These are phyloP conservation scores for Zoanthus sansibaricus DNA, from an alignment of 92 coral and sea anemone genomes.

Conservation along the genomic window DNA sequence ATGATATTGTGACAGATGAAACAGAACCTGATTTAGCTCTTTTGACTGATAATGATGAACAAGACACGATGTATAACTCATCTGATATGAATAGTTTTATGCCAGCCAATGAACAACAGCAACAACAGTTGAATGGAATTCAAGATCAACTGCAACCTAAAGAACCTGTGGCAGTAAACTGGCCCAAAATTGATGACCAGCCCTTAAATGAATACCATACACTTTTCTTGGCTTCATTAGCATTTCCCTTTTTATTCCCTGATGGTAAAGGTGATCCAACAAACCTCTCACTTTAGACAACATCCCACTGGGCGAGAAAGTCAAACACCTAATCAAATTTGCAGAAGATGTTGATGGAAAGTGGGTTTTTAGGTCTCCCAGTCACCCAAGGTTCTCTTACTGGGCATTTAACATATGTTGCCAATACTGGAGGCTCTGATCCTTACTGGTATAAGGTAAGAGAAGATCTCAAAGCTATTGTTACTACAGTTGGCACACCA, in stretches of 20 bases:
- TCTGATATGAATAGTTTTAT: slow-evolving; percentile 61
- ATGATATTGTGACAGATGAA: slow-evolving; percentile 58
- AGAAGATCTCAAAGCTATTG: slow-evolving; percentile 65
- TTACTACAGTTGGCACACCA: slow-evolving; percentile 61
- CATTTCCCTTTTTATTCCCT: slow-evolving; percentile 74
- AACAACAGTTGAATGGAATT: slow-evolving; percentile 54
- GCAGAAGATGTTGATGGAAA: slow-evolving; percentile 59
- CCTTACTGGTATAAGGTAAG: slow-evolving; percentile 60
- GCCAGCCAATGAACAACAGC: slow-evolving; percentile 49
- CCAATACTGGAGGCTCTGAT: slow-evolving; percentile 59
- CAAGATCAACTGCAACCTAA: slow-evolving; percentile 60
- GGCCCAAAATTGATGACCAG: slow-evolving; percentile 61
- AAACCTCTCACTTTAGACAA: slow-evolving; percentile 59
- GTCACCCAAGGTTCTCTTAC: slow-evolving; percentile 67
- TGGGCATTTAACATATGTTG: slow-evolving; percentile 65
- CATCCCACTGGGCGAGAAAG: slow-evolving; percentile 53
- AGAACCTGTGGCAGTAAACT: slow-evolving; percentile 52
- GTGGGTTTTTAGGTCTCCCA: slow-evolving; percentile 64
- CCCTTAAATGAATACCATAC: slow-evolving; percentile 66
- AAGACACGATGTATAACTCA: slow-evolving; percentile 58
- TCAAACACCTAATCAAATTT: slow-evolving; percentile 51
- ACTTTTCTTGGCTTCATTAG: slow-evolving; percentile 66
- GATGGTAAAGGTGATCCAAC: slow-evolving; percentile 74
- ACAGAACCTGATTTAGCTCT: slow-evolving; percentile 51
- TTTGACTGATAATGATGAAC: slow-evolving; percentile 31